Evolutionary conservation across 2,797 vertebrate genomes (phyloP).

Genomic region (Cynodonichthys magdalenae): DNA sequence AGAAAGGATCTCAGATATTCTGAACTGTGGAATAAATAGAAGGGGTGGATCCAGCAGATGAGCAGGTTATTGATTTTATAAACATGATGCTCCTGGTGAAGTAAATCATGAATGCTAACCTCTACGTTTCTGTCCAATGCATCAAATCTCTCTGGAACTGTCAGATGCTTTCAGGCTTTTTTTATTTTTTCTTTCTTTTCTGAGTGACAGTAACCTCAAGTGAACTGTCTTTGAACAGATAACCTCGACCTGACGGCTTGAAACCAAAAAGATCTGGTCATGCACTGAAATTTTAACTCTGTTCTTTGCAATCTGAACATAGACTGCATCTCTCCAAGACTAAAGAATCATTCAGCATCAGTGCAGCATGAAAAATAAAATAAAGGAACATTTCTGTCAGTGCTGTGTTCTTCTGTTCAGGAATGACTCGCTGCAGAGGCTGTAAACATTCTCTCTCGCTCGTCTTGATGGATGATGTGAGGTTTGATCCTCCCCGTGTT

Average conservation of each 20-base stretch:
- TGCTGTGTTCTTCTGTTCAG: constrained; percentile 50
- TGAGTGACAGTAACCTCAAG: constrained; percentile 25
- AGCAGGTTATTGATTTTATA: constrained; percentile 62
- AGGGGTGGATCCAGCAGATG: constrained; percentile 32
- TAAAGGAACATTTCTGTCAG: constrained; percentile 27
- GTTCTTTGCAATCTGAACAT: constrained; percentile 3
- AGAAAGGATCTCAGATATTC: constrained; percentile 33
- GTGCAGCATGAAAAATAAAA: constrained; percentile 29
- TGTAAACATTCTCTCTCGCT: constrained; percentile 53
- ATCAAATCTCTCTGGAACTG: constrained; percentile 53
- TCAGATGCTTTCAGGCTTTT: constrained; percentile 40
- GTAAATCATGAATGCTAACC: constrained; percentile 45
- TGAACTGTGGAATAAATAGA: constrained; percentile 60
- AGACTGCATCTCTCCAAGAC: constrained; percentile 32
- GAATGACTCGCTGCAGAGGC: constrained; percentile 48
- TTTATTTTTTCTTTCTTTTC: constrained; percentile 6
- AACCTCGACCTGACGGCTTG: constrained; percentile 19
- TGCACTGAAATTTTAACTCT: constrained; percentile 15
- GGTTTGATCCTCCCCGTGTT: constrained; percentile 56
- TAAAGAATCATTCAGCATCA: constrained; percentile 35
- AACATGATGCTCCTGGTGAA: constrained; percentile 28
- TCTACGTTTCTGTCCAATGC: constrained; percentile 34
- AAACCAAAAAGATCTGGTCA: constrained; percentile 26
- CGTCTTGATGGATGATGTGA: constrained; percentile 38
- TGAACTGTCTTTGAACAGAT: constrained; percentile 31